Conservation (phyloP, 2,888 invertebrate genomes). For the Chorisops tibialis region DNA sequence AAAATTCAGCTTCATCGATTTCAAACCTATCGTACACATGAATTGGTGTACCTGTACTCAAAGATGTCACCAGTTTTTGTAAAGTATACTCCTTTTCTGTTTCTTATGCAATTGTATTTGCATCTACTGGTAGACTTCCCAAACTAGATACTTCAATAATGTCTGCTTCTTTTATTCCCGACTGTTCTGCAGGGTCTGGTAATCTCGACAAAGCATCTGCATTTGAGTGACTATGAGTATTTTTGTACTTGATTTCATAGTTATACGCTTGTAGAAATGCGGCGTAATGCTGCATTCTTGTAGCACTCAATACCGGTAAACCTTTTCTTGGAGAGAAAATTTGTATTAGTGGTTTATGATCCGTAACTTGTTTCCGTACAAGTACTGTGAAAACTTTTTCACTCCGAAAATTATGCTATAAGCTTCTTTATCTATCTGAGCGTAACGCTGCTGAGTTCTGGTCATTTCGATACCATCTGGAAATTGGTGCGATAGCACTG, state of each 20-base stretch:
- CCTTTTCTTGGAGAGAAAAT: conserved; percentile 33
- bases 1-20: conserved; percentile 26
- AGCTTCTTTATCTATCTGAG: too few relatives aligned
- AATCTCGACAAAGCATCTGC: conserved; percentile 30
- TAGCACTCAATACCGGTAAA: conserved; percentile 31
- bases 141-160: conserved; percentile 25
- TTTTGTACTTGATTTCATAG: too few relatives aligned
- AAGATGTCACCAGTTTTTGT: neutral
- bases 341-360: conserved; percentile 43
- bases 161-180: conserved; percentile 23
- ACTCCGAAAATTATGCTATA: too few relatives aligned
- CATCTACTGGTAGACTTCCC: conserved; percentile 19
- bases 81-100: neutral
- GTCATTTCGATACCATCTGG: too few relatives aligned
- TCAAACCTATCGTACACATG: neutral
- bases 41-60: neutral
- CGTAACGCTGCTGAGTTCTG: too few relatives aligned
- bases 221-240: conserved; percentile 13
- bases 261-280: too few relatives aligned
- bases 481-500: too few relatives aligned
- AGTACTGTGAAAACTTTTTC: too few relatives aligned
- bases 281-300: conserved; percentile 16
- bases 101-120: conserved; percentile 2
- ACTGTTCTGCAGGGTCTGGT: neutral
- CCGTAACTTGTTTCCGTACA: too few relatives aligned